These are phyloP conservation scores for Drosophila aldrichi DNA, from an alignment of 2,888 invertebrate genomes.

Conservation along the genomic window DNA sequence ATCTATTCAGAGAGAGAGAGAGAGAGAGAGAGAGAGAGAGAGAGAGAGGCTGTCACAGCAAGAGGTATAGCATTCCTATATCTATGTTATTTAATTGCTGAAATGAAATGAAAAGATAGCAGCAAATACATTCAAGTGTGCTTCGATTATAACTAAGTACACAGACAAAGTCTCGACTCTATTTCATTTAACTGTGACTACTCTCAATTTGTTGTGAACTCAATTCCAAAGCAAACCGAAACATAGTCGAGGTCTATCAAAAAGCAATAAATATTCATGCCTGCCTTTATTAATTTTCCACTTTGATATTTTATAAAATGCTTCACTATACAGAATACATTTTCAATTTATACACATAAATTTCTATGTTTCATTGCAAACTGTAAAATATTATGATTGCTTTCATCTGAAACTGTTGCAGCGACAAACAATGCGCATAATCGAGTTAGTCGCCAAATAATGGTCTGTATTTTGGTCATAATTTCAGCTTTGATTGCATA, in stretches of 20 bases:
- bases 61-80: neutral
- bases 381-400: neutral
- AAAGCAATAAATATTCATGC: no score
- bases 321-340: neutral
- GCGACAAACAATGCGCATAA: slow-evolving; percentile 20
- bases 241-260: no score
- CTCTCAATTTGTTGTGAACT: no score
- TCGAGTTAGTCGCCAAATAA: slow-evolving; percentile 30
- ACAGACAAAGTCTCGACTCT: no score
- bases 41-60: no score
- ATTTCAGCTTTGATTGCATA: slow-evolving; percentile 53
- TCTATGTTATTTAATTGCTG: neutral
- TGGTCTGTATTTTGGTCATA: slow-evolving; percentile 23
- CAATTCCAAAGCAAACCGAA: no score
- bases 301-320: neutral
- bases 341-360: neutral
- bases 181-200: no score
- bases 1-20: no score
- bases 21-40: no score
- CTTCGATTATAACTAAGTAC: no score
- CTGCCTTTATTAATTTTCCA: neutral
- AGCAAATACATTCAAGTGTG: no score
- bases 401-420: neutral
- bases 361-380: neutral
- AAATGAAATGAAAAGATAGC: no score